These are phyloP conservation scores for Cotesia vestalis DNA, from an alignment of 1,140 invertebrate genomes.

Conservation along the genomic window DNA sequence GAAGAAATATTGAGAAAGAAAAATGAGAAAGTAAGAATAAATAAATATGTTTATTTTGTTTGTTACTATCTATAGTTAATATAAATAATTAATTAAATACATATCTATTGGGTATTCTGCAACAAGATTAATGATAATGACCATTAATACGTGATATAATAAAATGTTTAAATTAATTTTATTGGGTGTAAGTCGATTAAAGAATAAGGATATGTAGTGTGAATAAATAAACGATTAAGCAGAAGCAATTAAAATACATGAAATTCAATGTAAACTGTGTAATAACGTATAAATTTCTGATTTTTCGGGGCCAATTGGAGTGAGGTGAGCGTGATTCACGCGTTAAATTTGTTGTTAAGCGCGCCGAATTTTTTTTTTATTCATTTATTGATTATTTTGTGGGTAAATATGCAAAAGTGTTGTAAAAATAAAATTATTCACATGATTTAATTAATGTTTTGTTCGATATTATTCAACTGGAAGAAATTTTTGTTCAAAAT, in stretches of 20 bases:
- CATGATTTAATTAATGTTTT: too few relatives aligned
- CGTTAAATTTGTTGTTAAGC: neutral
- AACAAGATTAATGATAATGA: neutral
- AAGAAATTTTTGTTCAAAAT: too few relatives aligned
- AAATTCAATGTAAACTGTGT: neutral
- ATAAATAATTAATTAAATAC: constrained; percentile 17
- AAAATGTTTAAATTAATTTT: neutral
- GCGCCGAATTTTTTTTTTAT: neutral
- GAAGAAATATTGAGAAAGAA: neutral
- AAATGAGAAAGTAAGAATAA: neutral
- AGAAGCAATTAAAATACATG: constrained; percentile 1
- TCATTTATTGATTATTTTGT: neutral
- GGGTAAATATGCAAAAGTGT: too few relatives aligned
- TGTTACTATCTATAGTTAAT: neutral
- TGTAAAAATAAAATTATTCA: too few relatives aligned
- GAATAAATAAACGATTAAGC: neutral
- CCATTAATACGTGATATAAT: neutral
- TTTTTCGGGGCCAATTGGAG: constrained; percentile 53
- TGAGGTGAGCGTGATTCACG: constrained; percentile 18
- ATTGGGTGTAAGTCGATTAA: too few relatives aligned
- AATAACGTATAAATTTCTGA: constrained; percentile 40
- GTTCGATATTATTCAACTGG: too few relatives aligned
- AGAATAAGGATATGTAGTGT: neutral
- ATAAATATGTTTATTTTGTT: constrained; percentile 14
- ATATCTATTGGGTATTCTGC: constrained; percentile 21